Evolutionary conservation across 2,797 vertebrate species (phyloP).

Genomic region (Myotis findleyi): DNA sequence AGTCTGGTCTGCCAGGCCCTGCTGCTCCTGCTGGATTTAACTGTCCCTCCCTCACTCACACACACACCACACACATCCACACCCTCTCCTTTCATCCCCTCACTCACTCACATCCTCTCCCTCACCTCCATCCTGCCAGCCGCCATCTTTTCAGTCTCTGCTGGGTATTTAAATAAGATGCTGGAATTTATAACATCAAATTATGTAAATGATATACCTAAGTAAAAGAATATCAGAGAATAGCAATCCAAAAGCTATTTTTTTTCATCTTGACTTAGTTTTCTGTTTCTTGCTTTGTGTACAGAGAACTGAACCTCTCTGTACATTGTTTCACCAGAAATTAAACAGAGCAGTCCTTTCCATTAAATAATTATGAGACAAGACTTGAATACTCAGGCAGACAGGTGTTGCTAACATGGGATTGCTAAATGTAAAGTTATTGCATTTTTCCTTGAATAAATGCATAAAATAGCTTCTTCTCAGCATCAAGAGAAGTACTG

Average conservation of each 20-base stretch:
- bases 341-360: not conserved
- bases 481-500: not conserved
- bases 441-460: conserved; percentile 16
- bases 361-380: not conserved
- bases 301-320: not conserved
- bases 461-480: not conserved
- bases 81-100: too few relatives aligned
- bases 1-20: too few relatives aligned
- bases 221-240: not conserved
- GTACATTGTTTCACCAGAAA: not conserved
- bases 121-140: too few relatives aligned
- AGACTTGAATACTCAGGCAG: not conserved
- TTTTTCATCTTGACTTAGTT: not conserved
- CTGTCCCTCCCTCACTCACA: too few relatives aligned
- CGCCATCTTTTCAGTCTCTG: not conserved
- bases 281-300: not conserved
- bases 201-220: not conserved
- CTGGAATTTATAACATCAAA: not conserved
- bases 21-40: too few relatives aligned
- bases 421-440: not conserved
- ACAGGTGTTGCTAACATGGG: not conserved
- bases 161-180: not conserved
- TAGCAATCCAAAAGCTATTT: not conserved
- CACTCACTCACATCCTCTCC: too few relatives aligned
- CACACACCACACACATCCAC: too few relatives aligned